phyloP scores from a whole-genome alignment of 37 sponge, comb jelly and placozoan genomes.

The Geodia barretti region DNA sequence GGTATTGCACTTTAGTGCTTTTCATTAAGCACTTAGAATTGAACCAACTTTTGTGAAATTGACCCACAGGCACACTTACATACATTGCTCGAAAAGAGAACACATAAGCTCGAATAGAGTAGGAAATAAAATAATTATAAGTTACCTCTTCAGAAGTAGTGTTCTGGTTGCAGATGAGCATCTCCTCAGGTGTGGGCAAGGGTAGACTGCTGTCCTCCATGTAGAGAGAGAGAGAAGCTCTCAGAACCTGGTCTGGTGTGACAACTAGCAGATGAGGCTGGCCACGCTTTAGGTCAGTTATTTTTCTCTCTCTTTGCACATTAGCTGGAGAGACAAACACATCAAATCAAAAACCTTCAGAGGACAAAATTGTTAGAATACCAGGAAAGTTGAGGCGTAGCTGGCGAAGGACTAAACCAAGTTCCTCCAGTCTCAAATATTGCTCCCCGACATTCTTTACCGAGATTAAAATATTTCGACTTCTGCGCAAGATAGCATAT shows the following conservation, averaged over 20 bases:
- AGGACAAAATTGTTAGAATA: neutral
- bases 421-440: neutral
- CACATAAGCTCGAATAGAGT: no score
- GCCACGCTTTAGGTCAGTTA: slow-evolving; percentile 18
- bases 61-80: no score
- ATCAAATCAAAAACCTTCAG: no score
- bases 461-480: neutral
- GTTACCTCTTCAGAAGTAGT: slow-evolving; percentile 77
- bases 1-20: no score
- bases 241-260: slow-evolving; percentile 45
- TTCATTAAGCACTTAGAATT: no score
- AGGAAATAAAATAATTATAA: no score
- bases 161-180: slow-evolving; percentile 39
- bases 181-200: slow-evolving; percentile 62
- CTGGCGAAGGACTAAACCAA: neutral
- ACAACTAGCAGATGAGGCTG: slow-evolving; percentile 22
- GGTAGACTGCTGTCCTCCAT: slow-evolving; percentile 36
- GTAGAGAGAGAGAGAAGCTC: slow-evolving; percentile 47
- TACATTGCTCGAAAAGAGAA: no score
- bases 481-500: neutral
- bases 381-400: neutral
- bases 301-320: neutral
- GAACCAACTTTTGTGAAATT: no score
- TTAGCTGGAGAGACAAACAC: slow-evolving; percentile 9
- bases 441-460: neutral